Base-by-base conservation (phyloP, 2,113 vertebrate genomes). In the Megatriorchis doriae region DNA sequence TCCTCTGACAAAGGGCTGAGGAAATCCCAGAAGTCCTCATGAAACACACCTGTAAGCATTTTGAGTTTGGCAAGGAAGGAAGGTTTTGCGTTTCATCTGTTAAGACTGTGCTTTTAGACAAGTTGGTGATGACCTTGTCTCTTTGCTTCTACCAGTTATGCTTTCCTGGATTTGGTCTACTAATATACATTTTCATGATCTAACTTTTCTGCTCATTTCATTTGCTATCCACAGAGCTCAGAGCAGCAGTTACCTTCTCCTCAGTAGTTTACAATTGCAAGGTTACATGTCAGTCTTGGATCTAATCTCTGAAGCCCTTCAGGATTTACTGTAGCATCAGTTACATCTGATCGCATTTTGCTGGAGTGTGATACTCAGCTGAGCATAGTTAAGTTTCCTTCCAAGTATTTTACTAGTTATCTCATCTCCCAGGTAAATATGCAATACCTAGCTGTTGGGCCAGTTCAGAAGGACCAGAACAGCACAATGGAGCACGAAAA, bases 41-140 rank as follows among this genome's bases (percentile, higher is more conserved):
- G 83, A 95, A 96, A 94, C 72, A 96, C 43, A 96, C 86, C 94
- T 95, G 94, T 34, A 96, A 95, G 80, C 38, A 96, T 96, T 95
- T 81, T 84, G 83, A 96, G 42, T 95, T 94, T 95, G 93, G 91
- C 94, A 94, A 93, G 77, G 68, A 92, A 91, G 77, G 72, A 62
- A 84, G 72, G 68, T 55, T 96, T 91, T 81, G 55, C 0, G 6
- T 47, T 94, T 94, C 34, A 96, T 72, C 59, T 73, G 38, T 86
- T 81, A 92, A 83, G 29, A 83, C 16, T 42, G 12, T 52, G 55
- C 59, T 91, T 90, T 88, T 71, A 88, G 83, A 56, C 22, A 88
- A 91, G 55, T 6, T 67, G 16, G 32, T 65, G 72, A 83, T 36
- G 25, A 86, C 20, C 50, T 70, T 72, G 53, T 79, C 86, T 48